Evolutionary conservation across 1,140 invertebrate species (phyloP).

Genomic region (Lordiphosa mommai): DNA sequence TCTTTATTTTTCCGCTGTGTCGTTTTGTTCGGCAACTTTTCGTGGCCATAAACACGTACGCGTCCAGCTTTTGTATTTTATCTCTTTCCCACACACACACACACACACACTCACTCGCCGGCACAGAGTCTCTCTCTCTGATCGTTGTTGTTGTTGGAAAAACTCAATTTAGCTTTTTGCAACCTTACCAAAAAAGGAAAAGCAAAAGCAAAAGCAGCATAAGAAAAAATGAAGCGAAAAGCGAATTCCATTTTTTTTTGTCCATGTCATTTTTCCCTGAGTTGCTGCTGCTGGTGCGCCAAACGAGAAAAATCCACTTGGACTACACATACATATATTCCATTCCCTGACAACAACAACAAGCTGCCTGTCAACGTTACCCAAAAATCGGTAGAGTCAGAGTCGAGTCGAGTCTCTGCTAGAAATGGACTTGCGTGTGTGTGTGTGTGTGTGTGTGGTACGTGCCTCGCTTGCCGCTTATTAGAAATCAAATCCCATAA

Average conservation of each 20-base stretch:
- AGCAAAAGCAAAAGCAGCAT: conserved; percentile 8
- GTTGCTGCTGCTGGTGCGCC: conserved; percentile 30
- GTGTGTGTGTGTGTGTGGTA: conserved; percentile 32
- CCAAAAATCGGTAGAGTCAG: conserved; percentile 12
- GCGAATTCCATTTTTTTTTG: conserved; percentile 34
- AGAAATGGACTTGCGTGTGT: neutral
- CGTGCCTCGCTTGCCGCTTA: conserved; percentile 74
- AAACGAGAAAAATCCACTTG: conserved; percentile 60
- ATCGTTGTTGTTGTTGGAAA: conserved; percentile 71
- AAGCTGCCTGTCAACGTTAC: conserved; percentile 57
- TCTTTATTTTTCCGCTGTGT: conserved; percentile 34
- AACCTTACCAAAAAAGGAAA: conserved; percentile 44
- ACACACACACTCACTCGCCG: conserved; percentile 11
- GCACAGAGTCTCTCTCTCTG: too few relatives aligned
- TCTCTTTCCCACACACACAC: conserved; percentile 26
- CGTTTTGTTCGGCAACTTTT: conserved; percentile 71
- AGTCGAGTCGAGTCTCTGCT: conserved; percentile 2
- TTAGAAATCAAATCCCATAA: conserved; percentile 76
- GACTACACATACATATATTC: conserved; percentile 14
- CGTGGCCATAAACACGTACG: conserved; percentile 73
- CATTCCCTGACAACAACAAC: conserved; percentile 25
- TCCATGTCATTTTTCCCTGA: conserved; percentile 56
- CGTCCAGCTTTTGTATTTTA: conserved; percentile 68
- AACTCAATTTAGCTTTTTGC: conserved; percentile 76
- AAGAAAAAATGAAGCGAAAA: conserved; percentile 46